Base-by-base conservation (phyloP, 2,113 vertebrate species). In the Macaca mulatta region DNA sequence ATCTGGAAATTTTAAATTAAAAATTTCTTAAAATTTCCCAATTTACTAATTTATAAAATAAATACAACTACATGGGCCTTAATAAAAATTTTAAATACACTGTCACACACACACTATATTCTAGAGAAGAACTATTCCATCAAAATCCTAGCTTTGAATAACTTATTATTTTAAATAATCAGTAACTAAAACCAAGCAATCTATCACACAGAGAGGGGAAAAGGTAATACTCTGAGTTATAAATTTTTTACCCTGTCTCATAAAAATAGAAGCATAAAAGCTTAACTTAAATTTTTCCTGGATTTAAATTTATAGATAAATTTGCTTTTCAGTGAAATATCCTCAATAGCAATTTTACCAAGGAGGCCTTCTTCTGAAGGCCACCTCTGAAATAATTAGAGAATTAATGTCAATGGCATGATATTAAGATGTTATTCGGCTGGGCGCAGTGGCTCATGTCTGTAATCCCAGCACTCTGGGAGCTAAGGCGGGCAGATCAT, bases 271-370 rank as follows among this genome's bases (percentile, higher is more conserved):
- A 55, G 22, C 17, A n/a, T 79, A 80, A 85, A 1, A 96, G 22
- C 55, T 79, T 64, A 85, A 93, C 38, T 3, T 75, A 64, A 74
- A 70, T 61, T 85, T 72, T 93, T 59, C 84, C 79, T 79, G 32
- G 22, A 84, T 79, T 84, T 55, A 61, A 83, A 74, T 59, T 85
- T 61, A 90, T 79, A 90, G n/a, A 79, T 32, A 78, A 82, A 82
- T 87, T 55, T 78, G 84, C 43, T 77, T 84, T 93, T 18, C 84
- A 78, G 88, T 93, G 40, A 89, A 84, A 72, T 93, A 89, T 59
- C 12, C 40, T 78, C 57, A 86, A 90, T 2, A 74, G 35, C 38
- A 80, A 74, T 86, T 90, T 86, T 90, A 90, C 30, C 70, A 84
- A 93, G 55, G 38, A 93, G 43, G 35, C 9, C 35, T 14, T 88